Percentiles rank a stretch among this genome's conserved stretches.
These are phyloP conservation scores for Coranthus polyacanthus DNA, from an alignment of 2,797 vertebrate species.

Conservation along the genomic window DNA sequence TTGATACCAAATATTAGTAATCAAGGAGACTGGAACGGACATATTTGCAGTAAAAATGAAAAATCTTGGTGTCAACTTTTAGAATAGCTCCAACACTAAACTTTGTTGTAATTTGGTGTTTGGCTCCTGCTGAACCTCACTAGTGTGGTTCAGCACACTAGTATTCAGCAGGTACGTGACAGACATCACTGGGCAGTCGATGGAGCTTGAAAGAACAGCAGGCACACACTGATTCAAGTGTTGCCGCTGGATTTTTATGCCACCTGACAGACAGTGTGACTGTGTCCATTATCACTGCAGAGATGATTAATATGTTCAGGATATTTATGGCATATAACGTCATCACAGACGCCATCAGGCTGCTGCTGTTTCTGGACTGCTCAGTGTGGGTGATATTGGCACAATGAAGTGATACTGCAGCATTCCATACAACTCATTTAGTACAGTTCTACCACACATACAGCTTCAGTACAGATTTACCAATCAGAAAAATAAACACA, in stretches of 20 bases:
- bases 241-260: neutral
- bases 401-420: constrained; percentile 4
- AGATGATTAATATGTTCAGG: constrained; percentile 18
- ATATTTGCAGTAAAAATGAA: no score
- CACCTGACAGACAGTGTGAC: neutral
- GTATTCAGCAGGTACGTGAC: no score
- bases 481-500: no score
- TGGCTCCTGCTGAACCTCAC: no score
- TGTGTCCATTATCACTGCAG: neutral
- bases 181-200: no score
- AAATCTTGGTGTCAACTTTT: no score
- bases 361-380: constrained; percentile 85
- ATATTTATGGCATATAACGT: constrained; percentile 22
- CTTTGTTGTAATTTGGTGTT: neutral
- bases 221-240: neutral
- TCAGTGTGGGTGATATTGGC: constrained; percentile 2
- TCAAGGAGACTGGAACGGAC: no score
- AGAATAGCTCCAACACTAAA: neutral
- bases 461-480: no score
- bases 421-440: constrained; percentile 1
- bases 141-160: no score
- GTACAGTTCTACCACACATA: neutral
- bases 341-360: constrained; percentile 37
- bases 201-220: neutral
- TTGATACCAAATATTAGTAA: no score